These are phyloP conservation scores for Notoglanidium macrostoma DNA, from an alignment of 2,797 vertebrate species.

Conservation along the genomic window DNA sequence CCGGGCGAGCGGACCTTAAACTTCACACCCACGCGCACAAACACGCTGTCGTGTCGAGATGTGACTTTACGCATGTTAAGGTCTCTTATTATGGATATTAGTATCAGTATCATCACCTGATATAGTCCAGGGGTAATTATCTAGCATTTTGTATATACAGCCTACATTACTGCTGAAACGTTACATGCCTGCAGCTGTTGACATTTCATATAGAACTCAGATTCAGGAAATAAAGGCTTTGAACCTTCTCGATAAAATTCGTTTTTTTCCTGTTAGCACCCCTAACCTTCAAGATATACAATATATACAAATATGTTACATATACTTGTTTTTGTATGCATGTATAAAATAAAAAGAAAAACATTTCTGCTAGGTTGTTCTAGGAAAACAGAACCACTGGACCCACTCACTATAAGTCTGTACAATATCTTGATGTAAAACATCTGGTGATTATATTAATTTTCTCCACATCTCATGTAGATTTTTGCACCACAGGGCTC, in stretches of 20 bases:
- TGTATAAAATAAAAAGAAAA: background rate
- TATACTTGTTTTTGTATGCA: background rate
- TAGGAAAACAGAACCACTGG: background rate
- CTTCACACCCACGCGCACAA: conserved; percentile 57
- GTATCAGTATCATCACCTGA: background rate
- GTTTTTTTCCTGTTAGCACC: background rate
- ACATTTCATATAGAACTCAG: background rate
- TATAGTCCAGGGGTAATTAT: background rate
- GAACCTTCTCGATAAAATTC: background rate
- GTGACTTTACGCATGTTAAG: conserved; percentile 32
- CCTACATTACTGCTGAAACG: background rate
- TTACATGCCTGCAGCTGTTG: background rate
- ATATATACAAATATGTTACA: too few species aligned
- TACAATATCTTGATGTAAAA: background rate
- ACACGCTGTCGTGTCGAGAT: conserved; percentile 22
- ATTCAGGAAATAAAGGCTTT: background rate
- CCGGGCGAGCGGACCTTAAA: conserved; percentile 78
- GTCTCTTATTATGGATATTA: background rate
- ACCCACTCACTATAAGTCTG: background rate
- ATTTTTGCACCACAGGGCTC: background rate
- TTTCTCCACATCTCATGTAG: background rate
- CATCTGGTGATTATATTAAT: background rate
- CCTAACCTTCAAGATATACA: background rate
- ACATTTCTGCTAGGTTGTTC: background rate
- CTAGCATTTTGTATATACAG: background rate